Evolutionary conservation across 2,888 invertebrate genomes (phyloP).

Genomic region (Pterostichus madidus): DNA sequence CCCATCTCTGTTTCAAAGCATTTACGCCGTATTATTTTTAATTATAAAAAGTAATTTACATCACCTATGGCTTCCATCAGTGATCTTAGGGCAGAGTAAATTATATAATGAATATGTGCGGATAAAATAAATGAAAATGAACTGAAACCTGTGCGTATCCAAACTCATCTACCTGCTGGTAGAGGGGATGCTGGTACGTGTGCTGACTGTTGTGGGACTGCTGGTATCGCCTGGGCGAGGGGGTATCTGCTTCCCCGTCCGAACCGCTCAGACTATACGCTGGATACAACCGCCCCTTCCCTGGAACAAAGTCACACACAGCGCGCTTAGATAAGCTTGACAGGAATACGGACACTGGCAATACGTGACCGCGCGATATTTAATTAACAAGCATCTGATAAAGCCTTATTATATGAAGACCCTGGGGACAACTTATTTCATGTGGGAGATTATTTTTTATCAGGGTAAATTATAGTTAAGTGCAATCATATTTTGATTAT

Average conservation of each 20-base stretch:
- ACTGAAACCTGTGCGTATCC: constrained; percentile 56
- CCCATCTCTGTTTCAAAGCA: too few species aligned
- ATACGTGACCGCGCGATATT: constrained; percentile 42
- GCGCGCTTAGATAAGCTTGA: constrained; percentile 52
- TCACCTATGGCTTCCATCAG: not conserved
- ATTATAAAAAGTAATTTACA: too few species aligned
- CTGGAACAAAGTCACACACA: constrained; percentile 75
- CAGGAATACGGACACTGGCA: constrained; percentile 11
- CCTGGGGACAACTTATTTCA: constrained; percentile 14
- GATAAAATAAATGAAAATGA: constrained; percentile 11
- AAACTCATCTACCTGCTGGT: constrained; percentile 73
- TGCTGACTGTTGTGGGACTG: constrained; percentile 78
- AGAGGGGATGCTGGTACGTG: constrained; percentile 79
- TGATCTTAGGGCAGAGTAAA: not conserved
- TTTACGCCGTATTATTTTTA: too few species aligned
- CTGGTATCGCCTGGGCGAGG: constrained; percentile 81
- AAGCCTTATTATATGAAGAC: constrained; percentile 37
- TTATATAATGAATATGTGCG: not conserved
- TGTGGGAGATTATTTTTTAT: constrained; percentile 45
- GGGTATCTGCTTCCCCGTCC: constrained; percentile 83
- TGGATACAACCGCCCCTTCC: constrained; percentile 91
- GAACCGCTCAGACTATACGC: constrained; percentile 88
- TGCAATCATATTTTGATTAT: constrained; percentile 47
- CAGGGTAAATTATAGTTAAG: constrained; percentile 47
- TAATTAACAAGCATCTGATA: constrained; percentile 59